phyloP scores from a whole-genome alignment of 2,113 vertebrate species.

The Lagenorhynchus albirostris region DNA sequence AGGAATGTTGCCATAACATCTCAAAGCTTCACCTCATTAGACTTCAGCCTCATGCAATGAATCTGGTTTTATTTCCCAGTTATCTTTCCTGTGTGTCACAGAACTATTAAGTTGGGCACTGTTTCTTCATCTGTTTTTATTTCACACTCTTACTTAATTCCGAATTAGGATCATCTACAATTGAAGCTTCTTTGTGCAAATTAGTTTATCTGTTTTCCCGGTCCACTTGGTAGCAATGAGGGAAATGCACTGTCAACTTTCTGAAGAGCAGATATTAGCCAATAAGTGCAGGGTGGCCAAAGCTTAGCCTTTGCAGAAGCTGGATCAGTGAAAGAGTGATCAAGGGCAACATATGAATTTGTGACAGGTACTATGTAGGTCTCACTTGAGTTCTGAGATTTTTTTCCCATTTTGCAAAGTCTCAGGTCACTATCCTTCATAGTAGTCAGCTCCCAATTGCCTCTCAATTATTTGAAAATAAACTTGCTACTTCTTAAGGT shows the following conservation, averaged over 20 bases:
- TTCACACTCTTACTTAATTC: neutral
- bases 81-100: neutral
- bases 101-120: neutral
- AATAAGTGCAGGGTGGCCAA: neutral
- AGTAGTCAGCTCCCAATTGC: neutral
- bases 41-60: neutral
- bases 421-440: neutral
- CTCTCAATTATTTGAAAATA: neutral
- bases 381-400: neutral
- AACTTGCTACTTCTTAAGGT: neutral
- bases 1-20: neutral
- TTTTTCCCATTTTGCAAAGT: neutral
- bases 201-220: neutral
- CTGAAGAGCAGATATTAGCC: neutral
- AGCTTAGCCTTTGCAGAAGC: neutral
- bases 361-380: neutral
- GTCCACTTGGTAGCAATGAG: neutral
- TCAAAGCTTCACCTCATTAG: neutral
- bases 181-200: neutral
- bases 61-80: conserved; percentile 14
- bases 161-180: neutral
- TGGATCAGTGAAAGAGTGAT: neutral
- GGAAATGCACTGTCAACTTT: neutral
- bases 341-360: neutral
- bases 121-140: neutral